Evolutionary conservation across 2,888 invertebrate genomes (phyloP).

Genomic region (Erpobdella octoculata): DNA sequence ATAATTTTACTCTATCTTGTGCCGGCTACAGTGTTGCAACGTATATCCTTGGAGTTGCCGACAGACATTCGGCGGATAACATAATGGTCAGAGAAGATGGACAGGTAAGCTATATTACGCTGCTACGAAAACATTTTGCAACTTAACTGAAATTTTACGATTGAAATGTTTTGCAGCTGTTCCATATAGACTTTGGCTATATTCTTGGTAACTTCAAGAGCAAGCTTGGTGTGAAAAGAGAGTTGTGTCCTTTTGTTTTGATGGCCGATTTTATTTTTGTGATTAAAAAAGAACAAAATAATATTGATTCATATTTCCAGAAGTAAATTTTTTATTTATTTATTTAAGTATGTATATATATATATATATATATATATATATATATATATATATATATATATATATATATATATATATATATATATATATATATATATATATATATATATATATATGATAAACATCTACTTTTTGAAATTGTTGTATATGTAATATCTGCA

Average conservation of each 20-base stretch:
- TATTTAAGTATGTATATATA: too few relatives aligned
- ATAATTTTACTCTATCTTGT: slow-evolving; percentile 50
- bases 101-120: slow-evolving; percentile 43
- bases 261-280: slow-evolving; percentile 91
- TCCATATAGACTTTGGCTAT: slow-evolving; percentile 62
- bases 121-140: too few relatives aligned
- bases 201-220: slow-evolving; percentile 67
- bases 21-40: slow-evolving; percentile 53
- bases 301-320: slow-evolving; percentile 1
- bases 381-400: too few relatives aligned
- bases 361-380: too few relatives aligned
- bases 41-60: slow-evolving; percentile 51
- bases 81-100: slow-evolving; percentile 51
- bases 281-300: slow-evolving; percentile 59
- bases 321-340: too few relatives aligned
- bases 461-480: too few relatives aligned
- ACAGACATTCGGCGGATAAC: slow-evolving; percentile 52
- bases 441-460: too few relatives aligned
- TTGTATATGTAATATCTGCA: too few relatives aligned
- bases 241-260: slow-evolving; percentile 87
- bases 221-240: slow-evolving; percentile 83
- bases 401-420: too few relatives aligned
- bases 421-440: too few relatives aligned
- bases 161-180: slow-evolving; percentile 53
- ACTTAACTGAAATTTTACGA: too few relatives aligned